Base-by-base conservation (phyloP, 2,113 vertebrate genomes). In the Dromaius novaehollandiae region DNA sequence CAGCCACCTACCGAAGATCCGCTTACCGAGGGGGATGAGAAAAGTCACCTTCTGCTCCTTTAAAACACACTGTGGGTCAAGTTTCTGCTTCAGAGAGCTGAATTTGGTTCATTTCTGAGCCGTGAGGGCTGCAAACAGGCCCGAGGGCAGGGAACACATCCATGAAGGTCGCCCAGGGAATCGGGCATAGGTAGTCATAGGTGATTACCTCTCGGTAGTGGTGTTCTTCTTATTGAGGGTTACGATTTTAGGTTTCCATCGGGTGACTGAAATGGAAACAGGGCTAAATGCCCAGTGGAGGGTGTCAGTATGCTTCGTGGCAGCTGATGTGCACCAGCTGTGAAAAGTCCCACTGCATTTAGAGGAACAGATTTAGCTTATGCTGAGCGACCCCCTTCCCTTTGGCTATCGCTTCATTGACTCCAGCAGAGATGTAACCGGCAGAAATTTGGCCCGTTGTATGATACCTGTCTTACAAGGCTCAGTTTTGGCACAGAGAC, bases 11-110 rank as follows among this genome's bases (percentile, higher is more conserved):
- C 86, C 63, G 75, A 90, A 84, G 87, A 77, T 70, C 78, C 79
- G 71, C 4, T 58, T 74, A 82, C 50, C n/a, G 19, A 30, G 10
- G n/a, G 73, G 84, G 71, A 71, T 50, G 66, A 73, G 63, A 64
- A 84, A 75, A 95, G 93, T 96, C 92, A 90, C 73, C 66, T 87
- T 93, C 58, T 93, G 89, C 91, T 77, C 96, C 79, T 95, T 97
- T 95, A 96, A 98, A 97, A 97, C 75, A 93, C 71, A 94, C 63
- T 90, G 79, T 86, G 80, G 88, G 93, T 95, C 83, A 80, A 58
- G 50, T 82, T 96, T 74, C 38, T 90, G 90, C 87, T 95, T 92
- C 82, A 36, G 14, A 68, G 55, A 94, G 61, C 90, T 83, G 55
- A 86, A 75, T 85, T 93, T 73, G 74, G 86, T 86, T 82, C 90